These are phyloP conservation scores for Polypterus senegalus DNA, from an alignment of 2,113 vertebrate species.

Conservation along the genomic window DNA sequence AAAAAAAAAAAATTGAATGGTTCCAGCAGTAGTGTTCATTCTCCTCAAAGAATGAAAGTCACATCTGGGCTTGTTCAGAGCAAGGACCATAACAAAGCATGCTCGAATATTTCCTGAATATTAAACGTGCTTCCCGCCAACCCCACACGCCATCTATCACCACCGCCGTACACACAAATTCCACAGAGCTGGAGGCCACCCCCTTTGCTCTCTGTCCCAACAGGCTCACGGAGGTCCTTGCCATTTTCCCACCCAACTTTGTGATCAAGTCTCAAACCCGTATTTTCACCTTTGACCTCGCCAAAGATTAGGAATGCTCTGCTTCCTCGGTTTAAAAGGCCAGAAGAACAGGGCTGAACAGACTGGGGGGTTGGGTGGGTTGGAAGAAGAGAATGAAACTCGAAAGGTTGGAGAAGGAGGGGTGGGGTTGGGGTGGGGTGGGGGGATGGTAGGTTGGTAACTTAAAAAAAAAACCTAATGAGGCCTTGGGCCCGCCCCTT, in stretches of 20 bases:
- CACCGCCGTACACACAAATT: too few relatives aligned
- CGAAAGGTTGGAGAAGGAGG: conserved; percentile 11
- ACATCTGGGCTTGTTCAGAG: too few relatives aligned
- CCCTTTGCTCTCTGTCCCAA: background rate
- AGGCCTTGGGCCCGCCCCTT: too few relatives aligned
- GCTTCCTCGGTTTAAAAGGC: conserved; percentile 19
- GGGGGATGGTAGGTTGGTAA: background rate
- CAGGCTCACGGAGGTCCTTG: background rate
- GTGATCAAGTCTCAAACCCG: conserved; percentile 17
- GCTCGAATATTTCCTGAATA: too few relatives aligned
- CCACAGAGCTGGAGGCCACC: too few relatives aligned
- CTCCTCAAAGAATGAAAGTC: too few relatives aligned
- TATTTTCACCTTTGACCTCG: conserved; percentile 27
- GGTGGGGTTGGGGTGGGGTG: background rate
- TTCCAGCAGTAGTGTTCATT: too few relatives aligned
- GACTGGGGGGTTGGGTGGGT: conserved; percentile 10
- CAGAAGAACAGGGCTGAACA: conserved; percentile 14
- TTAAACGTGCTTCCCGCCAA: too few relatives aligned
- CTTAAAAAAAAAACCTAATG: too few relatives aligned
- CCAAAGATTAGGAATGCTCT: conserved; percentile 20
- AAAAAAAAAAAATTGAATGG: too few relatives aligned
- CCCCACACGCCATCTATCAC: too few relatives aligned
- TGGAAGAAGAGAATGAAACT: conserved; percentile 8
- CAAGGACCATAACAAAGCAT: too few relatives aligned
- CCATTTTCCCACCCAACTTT: background rate